Conservation (phyloP, 1,140 invertebrate species). For the Colletes gigas region DNA sequence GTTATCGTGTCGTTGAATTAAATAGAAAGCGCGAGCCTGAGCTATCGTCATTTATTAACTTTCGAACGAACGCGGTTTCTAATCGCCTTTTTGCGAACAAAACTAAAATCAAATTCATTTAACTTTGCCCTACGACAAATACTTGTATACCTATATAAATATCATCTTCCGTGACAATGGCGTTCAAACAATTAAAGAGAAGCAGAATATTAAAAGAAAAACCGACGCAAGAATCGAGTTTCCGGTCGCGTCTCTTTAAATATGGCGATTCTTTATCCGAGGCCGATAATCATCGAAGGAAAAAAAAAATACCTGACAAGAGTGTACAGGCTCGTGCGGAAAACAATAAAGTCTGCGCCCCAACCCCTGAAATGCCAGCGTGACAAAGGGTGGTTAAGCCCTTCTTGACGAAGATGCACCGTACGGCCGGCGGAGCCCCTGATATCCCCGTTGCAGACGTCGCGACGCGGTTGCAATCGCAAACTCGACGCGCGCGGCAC, state of each 20-base stretch:
- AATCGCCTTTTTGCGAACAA: no score
- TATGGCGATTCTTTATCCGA: constrained; percentile 36
- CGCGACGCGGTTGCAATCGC: constrained; percentile 42
- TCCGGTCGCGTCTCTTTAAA: constrained; percentile 12
- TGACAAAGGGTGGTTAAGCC: constrained; percentile 74
- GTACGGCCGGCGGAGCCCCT: constrained; percentile 58
- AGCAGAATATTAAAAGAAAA: neutral
- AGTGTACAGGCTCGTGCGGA: constrained; percentile 68
- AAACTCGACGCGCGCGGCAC: neutral
- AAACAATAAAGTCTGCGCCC: constrained; percentile 74
- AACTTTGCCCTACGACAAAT: no score
- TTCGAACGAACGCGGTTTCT: no score
- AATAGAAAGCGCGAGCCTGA: no score
- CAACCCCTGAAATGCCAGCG: constrained; percentile 69
- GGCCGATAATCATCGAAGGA: constrained; percentile 17
- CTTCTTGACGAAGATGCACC: constrained; percentile 73
- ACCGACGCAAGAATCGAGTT: neutral
- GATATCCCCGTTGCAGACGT: constrained; percentile 52
- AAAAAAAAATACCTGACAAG: constrained; percentile 62
- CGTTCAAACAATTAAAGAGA: neutral
- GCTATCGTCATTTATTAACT: no score
- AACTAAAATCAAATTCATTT: no score
- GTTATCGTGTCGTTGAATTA: no score
- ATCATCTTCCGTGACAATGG: no score
- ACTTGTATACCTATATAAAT: no score